Conservation (phyloP, 2,113 vertebrate species). For the Coptodon bakossiorum region DNA sequence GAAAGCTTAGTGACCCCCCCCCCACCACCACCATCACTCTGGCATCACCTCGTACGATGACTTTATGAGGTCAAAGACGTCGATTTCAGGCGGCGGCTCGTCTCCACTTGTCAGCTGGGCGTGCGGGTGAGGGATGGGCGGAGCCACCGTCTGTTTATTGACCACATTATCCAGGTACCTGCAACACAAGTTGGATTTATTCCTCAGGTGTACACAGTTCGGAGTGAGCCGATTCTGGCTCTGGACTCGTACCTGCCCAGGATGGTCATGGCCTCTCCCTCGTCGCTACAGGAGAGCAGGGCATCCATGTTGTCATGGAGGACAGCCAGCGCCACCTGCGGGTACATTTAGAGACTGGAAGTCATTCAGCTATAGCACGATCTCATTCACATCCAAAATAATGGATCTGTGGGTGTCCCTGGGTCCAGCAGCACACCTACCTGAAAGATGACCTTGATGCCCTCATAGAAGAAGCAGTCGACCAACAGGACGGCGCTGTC, state of each 20-base stretch:
- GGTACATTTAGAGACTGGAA: background rate
- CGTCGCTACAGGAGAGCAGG: constrained; percentile 83
- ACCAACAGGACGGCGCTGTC: constrained; percentile 91
- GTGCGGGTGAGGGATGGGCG: constrained; percentile 87
- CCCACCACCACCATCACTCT: background rate
- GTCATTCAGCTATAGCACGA: background rate
- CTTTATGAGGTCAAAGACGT: constrained; percentile 90
- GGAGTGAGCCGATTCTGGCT: background rate
- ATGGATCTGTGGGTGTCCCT: background rate
- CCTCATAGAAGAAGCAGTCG: constrained; percentile 97
- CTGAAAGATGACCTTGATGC: constrained; percentile 94
- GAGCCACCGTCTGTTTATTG: constrained; percentile 85
- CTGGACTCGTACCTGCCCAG: constrained; percentile 80
- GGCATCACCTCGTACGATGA: constrained; percentile 93
- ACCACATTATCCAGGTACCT: constrained; percentile 95
- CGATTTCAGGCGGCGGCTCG: constrained; percentile 81
- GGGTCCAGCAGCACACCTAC: background rate
- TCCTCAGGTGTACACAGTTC: background rate
- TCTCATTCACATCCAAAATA: background rate
- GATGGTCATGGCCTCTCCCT: constrained; percentile 97
- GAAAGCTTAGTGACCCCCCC: background rate
- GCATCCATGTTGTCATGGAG: constrained; percentile 92
- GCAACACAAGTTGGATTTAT: background rate
- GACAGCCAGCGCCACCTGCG: constrained; percentile 84
- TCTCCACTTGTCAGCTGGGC: constrained; percentile 87